Percentiles rank a stretch among this genome's conserved stretches.
phyloP scores from a whole-genome alignment of 2,113 vertebrate genomes.

The Anarhynchus alexandrinus region DNA sequence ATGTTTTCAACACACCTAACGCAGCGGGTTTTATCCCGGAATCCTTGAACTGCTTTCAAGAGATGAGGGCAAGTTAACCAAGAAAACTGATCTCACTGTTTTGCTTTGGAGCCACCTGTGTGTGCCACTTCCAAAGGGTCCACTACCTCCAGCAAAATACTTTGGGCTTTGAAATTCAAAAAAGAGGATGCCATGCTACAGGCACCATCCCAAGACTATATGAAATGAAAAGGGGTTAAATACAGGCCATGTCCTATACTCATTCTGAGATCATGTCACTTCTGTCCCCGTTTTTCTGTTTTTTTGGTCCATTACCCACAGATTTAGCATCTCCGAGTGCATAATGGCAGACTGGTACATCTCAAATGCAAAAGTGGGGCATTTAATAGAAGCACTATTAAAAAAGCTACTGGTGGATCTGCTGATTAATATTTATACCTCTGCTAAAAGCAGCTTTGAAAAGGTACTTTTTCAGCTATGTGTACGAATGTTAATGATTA shows the following conservation, averaged over 20 bases:
- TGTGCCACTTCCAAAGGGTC: not conserved
- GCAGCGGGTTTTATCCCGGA: not conserved
- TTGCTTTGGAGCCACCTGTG: accelerated
- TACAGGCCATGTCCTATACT: not conserved
- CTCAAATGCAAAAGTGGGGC: not conserved
- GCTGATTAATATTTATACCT: not conserved
- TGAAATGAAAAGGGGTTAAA: not conserved
- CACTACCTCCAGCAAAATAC: not conserved
- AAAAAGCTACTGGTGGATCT: not conserved
- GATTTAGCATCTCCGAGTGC: not conserved
- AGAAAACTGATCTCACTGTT: not conserved
- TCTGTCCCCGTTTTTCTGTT: not conserved
- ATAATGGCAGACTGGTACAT: not conserved
- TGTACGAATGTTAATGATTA: not conserved
- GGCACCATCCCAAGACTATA: not conserved
- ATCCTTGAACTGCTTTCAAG: not conserved
- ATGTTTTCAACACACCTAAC: not conserved
- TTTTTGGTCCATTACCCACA: accelerated
- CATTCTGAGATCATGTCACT: not conserved
- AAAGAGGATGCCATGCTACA: not conserved
- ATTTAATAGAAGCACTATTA: not conserved
- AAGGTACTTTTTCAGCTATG: not conserved
- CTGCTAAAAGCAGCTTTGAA: not conserved
- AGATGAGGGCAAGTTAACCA: not conserved
- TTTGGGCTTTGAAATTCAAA: not conserved